phyloP scores from a whole-genome alignment of 2,113 vertebrate species.

The Toxotes jaculatrix region DNA sequence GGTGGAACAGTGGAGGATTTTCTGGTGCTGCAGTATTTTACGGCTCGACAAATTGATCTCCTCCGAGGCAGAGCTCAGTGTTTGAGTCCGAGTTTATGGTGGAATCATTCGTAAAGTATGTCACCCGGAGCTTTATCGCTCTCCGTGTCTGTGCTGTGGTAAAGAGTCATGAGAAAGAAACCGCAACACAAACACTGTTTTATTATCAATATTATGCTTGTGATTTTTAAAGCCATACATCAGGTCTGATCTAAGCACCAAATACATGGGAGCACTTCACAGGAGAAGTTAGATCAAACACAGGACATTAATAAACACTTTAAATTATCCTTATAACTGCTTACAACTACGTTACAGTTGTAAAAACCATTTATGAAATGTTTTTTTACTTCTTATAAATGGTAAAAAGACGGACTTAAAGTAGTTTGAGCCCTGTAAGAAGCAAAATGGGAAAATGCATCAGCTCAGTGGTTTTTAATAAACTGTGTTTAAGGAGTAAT shows the following conservation, averaged over 20 bases:
- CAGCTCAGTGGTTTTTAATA: no score
- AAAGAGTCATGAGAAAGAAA: not conserved
- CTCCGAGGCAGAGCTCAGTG: slow-evolving; percentile 12
- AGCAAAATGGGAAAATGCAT: no score
- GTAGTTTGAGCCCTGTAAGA: no score
- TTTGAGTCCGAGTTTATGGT: slow-evolving; percentile 15
- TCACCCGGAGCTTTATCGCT: not conserved
- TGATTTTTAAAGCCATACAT: not conserved
- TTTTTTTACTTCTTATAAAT: no score
- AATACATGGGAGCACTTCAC: no score
- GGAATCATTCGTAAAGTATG: slow-evolving; percentile 25
- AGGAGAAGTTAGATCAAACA: no score
- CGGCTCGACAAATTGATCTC: slow-evolving; percentile 54
- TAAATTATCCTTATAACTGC: no score
- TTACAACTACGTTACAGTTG: no score
- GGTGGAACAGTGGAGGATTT: slow-evolving; percentile 37
- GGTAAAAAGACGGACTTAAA: no score
- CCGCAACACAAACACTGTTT: not conserved
- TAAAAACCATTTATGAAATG: no score
- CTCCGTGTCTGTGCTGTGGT: not conserved
- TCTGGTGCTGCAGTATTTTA: slow-evolving; percentile 63
- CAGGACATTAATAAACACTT: no score
- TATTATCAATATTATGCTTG: not conserved
- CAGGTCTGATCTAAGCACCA: not conserved
- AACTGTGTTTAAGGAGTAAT: no score